Base-by-base conservation (phyloP, 2,888 invertebrate species). In the Drosophila mercatorum region DNA sequence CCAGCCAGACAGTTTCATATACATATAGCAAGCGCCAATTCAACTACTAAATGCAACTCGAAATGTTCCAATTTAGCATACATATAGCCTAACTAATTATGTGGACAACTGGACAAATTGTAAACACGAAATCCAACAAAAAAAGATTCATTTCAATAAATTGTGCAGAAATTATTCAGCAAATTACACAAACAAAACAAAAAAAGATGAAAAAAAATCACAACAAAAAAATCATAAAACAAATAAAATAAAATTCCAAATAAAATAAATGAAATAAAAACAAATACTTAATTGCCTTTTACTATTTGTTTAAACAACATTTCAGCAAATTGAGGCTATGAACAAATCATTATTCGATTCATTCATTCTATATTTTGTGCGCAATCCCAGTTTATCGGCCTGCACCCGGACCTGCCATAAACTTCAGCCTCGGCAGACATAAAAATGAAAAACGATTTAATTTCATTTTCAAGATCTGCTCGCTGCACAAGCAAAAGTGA, bases 391-490 rank as follows among this genome's bases (percentile, higher is more conserved):
- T 28, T 75, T 31, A 46, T 57, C 63, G 40, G 34, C 14, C 22
- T 26, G 60, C 64, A 67, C 69, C 79, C 79, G 77, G 79, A 77
- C 69, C 70, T 79, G 77, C 46, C 66, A 67, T 74, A 61, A 77
- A 66, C 57, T 43, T 69, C 51, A 63, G 51, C 34, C 63, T 57
- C 46, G 14, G n/a, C 67, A 60, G 72, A 52, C 66, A 75, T 87
- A 72, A 77, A 86, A 87, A 87, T 85, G 89, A 87, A 81, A 78
- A 88, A 75, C 83, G 89, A 88, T 83, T 88, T 81, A 80, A 86
- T 88, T 83, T 88, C 84, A 76, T 64, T 84, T 84, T 86, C 89
- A 63, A 63, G 72, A 75, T 71, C 75, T 51, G 49, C 28, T 47
- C 34, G 36, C 31, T n/a, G 31, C 31, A 14, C 34, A 38, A 6